phyloP scores from a whole-genome alignment of 2,888 invertebrate genomes.

The Troglohyphantes excavatus region DNA sequence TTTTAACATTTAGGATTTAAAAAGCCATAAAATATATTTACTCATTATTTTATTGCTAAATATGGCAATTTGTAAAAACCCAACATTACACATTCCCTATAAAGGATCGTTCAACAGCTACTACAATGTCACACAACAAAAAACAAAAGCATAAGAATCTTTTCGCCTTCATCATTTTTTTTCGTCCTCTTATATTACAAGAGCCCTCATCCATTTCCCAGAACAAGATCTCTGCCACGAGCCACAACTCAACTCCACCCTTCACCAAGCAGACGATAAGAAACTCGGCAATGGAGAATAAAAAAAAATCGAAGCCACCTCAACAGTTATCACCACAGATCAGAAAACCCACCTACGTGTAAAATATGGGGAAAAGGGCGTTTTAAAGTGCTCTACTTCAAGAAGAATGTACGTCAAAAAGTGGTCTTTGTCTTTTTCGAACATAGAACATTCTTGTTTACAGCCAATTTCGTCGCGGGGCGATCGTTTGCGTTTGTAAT shows the following conservation, averaged over 20 bases:
- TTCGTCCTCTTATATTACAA: conserved; percentile 29
- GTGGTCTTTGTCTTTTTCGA: conserved; percentile 48
- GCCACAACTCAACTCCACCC: conserved; percentile 45
- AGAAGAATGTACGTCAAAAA: conserved; percentile 9
- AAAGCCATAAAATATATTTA: too few species aligned
- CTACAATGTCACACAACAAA: background rate
- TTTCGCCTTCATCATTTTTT: background rate
- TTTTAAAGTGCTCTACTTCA: conserved; percentile 47
- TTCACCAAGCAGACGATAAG: conserved; percentile 42
- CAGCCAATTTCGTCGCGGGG: conserved; percentile 4
- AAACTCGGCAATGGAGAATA: conserved; percentile 4
- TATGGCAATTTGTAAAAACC: too few species aligned
- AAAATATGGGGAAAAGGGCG: conserved; percentile 30
- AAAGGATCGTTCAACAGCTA: too few species aligned
- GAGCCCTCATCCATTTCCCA: conserved; percentile 64
- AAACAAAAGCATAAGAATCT: background rate
- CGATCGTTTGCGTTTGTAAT: conserved; percentile 32
- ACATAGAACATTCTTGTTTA: conserved; percentile 47
- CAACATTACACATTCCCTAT: too few species aligned
- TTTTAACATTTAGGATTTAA: too few species aligned
- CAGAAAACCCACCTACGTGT: conserved; percentile 53
- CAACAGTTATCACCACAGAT: conserved; percentile 51
- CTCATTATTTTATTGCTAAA: too few species aligned
- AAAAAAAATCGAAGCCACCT: conserved; percentile 47
- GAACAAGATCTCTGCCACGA: conserved; percentile 60